A percentile compares a stretch with the other conserved stretches of the same genome.
These are phyloP conservation scores for Hepsetus odoe DNA, from an alignment of 2,113 vertebrate genomes.

Conservation along the genomic window DNA sequence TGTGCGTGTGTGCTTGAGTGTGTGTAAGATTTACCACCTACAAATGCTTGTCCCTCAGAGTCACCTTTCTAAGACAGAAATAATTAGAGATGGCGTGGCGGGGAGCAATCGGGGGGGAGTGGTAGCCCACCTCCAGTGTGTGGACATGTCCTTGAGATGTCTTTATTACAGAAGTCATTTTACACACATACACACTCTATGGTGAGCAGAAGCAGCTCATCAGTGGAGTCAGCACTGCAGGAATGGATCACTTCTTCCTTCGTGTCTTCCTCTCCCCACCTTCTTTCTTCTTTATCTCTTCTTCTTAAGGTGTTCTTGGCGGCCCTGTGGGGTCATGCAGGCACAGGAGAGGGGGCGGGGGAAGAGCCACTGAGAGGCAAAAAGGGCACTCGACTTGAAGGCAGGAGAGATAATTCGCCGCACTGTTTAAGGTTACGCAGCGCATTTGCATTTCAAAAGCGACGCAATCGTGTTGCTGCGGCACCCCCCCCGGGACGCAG, in stretches of 20 bases:
- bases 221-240: constrained; percentile 31
- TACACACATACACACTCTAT: not conserved
- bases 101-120: constrained; percentile 24
- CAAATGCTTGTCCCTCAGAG: constrained; percentile 25
- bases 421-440: constrained; percentile 52
- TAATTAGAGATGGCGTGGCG: constrained; percentile 42
- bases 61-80: constrained; percentile 45
- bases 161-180: constrained; percentile 50
- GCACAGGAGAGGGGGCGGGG: not conserved
- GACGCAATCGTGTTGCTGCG: not conserved
- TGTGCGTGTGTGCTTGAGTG: not conserved
- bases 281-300: constrained; percentile 49
- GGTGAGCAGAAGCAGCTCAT: constrained; percentile 19
- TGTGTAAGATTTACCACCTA: not conserved
- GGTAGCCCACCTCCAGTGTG: constrained; percentile 35
- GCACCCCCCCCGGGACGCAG: constrained; percentile 45
- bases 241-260: constrained; percentile 35
- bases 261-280: constrained; percentile 33
- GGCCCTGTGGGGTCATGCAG: constrained; percentile 22
- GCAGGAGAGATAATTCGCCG: constrained; percentile 46
- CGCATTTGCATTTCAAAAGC: constrained; percentile 61
- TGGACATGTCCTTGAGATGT: constrained; percentile 53
- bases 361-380: constrained; percentile 4
- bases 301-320: constrained; percentile 43
- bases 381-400: constrained; percentile 42